Conservation (phyloP, 2,113 vertebrate species). For the Cranoglanis bouderius region DNA sequence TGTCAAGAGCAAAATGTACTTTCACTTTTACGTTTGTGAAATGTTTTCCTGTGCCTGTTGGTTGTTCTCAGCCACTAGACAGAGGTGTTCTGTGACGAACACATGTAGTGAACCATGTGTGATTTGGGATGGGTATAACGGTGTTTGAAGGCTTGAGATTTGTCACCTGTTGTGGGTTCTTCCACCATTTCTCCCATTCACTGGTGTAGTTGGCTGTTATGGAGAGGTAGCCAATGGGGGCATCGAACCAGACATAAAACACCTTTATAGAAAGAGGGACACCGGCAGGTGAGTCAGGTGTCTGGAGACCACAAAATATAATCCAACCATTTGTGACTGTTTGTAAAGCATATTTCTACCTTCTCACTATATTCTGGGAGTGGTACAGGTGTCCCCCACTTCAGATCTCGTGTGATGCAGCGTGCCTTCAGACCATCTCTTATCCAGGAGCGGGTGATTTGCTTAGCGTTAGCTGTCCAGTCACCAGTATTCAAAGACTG, state of each 20-base stretch:
- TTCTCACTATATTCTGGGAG: slow-evolving; percentile 87
- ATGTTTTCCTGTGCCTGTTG: background rate
- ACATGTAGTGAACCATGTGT: background rate
- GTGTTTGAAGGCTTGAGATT: background rate
- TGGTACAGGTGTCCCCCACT: slow-evolving; percentile 94
- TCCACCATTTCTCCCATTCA: slow-evolving; percentile 97
- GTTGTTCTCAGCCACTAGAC: background rate
- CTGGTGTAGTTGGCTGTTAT: slow-evolving; percentile 93
- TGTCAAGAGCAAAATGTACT: background rate
- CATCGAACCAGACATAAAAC: slow-evolving; percentile 98
- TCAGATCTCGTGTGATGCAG: slow-evolving; percentile 93
- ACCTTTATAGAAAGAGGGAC: slow-evolving; percentile 73
- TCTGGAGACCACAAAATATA: background rate
- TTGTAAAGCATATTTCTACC: slow-evolving; percentile 64
- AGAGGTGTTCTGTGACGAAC: background rate
- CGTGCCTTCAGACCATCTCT: slow-evolving; percentile 91
- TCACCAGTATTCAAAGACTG: slow-evolving; percentile 77
- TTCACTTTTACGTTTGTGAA: background rate
- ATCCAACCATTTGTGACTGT: background rate
- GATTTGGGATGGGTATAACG: background rate
- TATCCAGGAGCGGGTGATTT: slow-evolving; percentile 92
- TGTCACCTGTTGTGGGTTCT: slow-evolving; percentile 87
- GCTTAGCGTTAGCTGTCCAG: slow-evolving; percentile 89
- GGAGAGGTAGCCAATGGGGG: slow-evolving; percentile 93
- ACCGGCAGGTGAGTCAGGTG: background rate